A percentile compares a stretch with the other conserved stretches of the same genome.
These are phyloP conservation scores for Podabrus alpinus DNA, from an alignment of 2,888 invertebrate species.

Conservation along the genomic window DNA sequence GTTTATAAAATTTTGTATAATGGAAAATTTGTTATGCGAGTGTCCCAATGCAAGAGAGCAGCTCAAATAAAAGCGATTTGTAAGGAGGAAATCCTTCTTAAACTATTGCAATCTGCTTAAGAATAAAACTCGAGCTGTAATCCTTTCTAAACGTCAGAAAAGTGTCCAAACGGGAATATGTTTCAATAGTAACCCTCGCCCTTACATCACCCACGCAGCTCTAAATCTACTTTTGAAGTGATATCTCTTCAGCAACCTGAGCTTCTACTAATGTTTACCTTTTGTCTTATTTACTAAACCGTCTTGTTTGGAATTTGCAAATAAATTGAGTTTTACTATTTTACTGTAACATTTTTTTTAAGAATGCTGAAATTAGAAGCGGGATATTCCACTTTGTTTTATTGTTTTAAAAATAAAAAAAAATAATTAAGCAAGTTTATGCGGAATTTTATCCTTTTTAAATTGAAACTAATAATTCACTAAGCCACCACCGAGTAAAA, in stretches of 20 bases:
- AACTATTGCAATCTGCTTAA: neutral
- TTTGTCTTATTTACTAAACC: neutral
- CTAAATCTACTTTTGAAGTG: neutral
- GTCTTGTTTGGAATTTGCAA: neutral
- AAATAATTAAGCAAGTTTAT: neutral
- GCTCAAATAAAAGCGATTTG: neutral
- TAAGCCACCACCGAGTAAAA: neutral
- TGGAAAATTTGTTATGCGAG: neutral
- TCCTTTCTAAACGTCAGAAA: neutral
- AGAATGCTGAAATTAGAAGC: neutral
- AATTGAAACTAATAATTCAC: neutral
- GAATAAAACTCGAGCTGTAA: neutral
- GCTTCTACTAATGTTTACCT: neutral
- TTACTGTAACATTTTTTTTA: neutral
- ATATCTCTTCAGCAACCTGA: neutral
- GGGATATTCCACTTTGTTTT: neutral
- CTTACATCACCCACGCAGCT: neutral
- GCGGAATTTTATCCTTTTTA: neutral
- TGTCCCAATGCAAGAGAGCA: neutral
- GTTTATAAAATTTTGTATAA: neutral
- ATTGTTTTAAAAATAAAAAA: neutral
- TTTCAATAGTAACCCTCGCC: neutral
- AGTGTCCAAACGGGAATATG: neutral
- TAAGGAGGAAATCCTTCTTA: neutral
- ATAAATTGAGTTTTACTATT: neutral